phyloP scores from a whole-genome alignment of 1,140 invertebrate species.

The Anoplolepis gracilipes region DNA sequence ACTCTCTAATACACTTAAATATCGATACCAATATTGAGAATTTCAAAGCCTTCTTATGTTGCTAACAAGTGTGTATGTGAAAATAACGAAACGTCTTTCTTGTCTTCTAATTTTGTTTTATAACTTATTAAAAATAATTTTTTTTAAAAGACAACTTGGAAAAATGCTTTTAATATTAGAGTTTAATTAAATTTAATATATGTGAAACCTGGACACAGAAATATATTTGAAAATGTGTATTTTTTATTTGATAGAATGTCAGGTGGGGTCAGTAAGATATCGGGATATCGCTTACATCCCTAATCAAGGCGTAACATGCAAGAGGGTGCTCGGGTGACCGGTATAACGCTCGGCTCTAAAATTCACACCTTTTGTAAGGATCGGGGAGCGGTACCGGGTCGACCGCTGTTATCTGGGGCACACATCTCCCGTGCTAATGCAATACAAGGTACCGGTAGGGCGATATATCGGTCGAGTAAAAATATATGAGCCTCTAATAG shows the following conservation, averaged over 20 bases:
- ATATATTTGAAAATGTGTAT: not conserved
- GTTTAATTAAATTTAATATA: not conserved
- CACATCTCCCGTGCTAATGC: conserved; percentile 33
- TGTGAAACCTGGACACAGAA: not conserved
- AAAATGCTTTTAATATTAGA: not conserved
- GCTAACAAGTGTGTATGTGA: not conserved
- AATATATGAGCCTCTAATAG: conserved; percentile 66
- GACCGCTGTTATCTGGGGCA: conserved; percentile 65
- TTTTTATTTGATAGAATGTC: not conserved
- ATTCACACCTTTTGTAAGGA: conserved; percentile 62
- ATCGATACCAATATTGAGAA: not conserved
- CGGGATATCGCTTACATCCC: conserved; percentile 10
- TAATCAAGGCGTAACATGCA: conserved; percentile 26
- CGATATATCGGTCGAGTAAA: conserved; percentile 65
- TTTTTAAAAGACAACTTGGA: not conserved
- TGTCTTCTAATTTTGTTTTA: not conserved
- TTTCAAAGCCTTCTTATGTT: not conserved
- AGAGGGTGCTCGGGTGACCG: conserved; percentile 9
- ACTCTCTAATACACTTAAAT: not conserved
- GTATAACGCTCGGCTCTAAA: conserved; percentile 59
- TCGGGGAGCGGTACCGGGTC: conserved; percentile 64
- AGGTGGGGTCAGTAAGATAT: conserved; percentile 9
- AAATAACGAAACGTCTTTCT: not conserved
- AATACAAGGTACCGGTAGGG: conserved; percentile 36
- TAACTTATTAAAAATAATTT: not conserved